A percentile compares a stretch with the other conserved stretches of the same genome.
phyloP scores from a whole-genome alignment of 2,888 invertebrate species.

The Proisotoma minuta region DNA sequence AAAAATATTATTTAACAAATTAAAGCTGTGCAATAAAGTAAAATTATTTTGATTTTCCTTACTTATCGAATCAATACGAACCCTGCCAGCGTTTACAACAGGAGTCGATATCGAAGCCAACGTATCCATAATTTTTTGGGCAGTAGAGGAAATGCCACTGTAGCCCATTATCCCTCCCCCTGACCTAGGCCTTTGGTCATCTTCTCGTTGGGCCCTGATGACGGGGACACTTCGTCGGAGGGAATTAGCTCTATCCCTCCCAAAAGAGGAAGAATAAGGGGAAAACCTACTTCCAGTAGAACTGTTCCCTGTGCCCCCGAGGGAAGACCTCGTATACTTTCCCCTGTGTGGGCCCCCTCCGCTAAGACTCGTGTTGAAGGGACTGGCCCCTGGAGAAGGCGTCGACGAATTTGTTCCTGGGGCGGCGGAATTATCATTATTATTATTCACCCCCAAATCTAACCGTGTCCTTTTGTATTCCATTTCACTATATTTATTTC shows the following conservation, averaged over 20 bases:
- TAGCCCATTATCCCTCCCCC: conserved; percentile 18
- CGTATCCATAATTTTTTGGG: conserved; percentile 37
- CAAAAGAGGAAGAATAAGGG: conserved; percentile 27
- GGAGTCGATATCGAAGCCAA: conserved; percentile 35
- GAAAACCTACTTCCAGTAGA: conserved; percentile 27
- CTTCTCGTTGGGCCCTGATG: conserved; percentile 30
- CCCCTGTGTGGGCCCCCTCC: conserved; percentile 19
- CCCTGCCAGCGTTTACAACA: conserved; percentile 36
- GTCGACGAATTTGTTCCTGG: background rate
- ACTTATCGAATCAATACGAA: conserved; percentile 36
- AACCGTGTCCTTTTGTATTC: background rate
- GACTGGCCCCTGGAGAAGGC: background rate
- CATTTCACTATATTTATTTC: too few species aligned
- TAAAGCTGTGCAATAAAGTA: too few species aligned
- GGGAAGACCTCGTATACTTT: conserved; percentile 16
- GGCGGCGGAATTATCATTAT: background rate
- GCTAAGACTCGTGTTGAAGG: background rate
- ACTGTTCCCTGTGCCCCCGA: conserved; percentile 9
- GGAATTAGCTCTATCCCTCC: conserved; percentile 14
- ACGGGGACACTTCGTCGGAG: conserved; percentile 18
- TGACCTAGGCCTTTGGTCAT: conserved; percentile 17
- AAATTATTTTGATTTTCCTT: conserved; percentile 10
- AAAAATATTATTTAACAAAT: background rate
- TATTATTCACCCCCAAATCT: background rate
- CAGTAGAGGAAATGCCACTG: conserved; percentile 27